Base-by-base conservation (phyloP, 1,140 invertebrate species). In the Polypedilum pembai region DNA sequence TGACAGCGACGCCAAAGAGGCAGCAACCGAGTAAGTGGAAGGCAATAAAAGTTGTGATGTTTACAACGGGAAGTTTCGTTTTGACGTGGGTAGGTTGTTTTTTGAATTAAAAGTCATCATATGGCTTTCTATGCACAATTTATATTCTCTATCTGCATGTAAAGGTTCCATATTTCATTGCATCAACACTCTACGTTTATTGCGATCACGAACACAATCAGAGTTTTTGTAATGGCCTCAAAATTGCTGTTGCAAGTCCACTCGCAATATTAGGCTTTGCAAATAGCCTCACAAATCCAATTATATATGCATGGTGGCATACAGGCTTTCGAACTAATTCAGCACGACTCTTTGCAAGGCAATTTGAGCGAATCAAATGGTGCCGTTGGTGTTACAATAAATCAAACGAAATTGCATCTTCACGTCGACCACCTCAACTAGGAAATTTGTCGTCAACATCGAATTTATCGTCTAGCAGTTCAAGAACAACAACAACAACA, bases 231-330 rank as follows among this genome's bases (percentile, higher is more conserved):
- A 78, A 84, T 73, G 76, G 80, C 3, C 76, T 86, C 5, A 79
- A 80, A 74, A 77, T 82, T 41, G 77, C 86, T 41, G 79, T 88
- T 0, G 82, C 82, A 0, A 84, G 85, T 76, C 86, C 86, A 3
- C 75, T 87, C 24, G 83, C 84, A 7, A 83, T 85, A 20, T 79
- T 88, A 33, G 87, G 87, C 15, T 89, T 90, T 79, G 79, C 86
- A 12, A 91, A 90, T 78, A 88, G 87, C 76, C 81, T 89, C 17
- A 80, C 91, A 24, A 91, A 91, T 81, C 90, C 89, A 8, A 82
- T 91, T 66, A 90, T 91, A 75, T 91, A 91, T 78, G 88, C 88
- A 1, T 87, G 89, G 83, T 90, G 89, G 85, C 89, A 90, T 82
- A 88, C 87, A 78, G 85, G 85, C 1, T 87, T 87, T 76, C 81